These are phyloP conservation scores for Sphenodon punctatus DNA, from an alignment of 2,797 vertebrate genomes.

Conservation along the genomic window DNA sequence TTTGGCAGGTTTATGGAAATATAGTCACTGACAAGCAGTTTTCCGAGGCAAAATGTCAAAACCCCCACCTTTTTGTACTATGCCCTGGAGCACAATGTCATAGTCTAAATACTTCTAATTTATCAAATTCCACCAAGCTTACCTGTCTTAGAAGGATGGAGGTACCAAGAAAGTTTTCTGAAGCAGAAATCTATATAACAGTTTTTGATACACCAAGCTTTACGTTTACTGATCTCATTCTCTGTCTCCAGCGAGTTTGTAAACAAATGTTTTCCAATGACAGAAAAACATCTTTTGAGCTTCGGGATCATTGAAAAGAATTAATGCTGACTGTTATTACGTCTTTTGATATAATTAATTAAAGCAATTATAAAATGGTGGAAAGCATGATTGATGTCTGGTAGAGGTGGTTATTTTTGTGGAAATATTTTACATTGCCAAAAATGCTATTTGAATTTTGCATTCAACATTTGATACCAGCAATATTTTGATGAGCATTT, in stretches of 20 bases:
- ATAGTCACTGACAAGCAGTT: not conserved
- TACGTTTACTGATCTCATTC: not conserved
- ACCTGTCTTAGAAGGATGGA: not conserved
- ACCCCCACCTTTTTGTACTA: not conserved
- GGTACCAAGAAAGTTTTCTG: not conserved
- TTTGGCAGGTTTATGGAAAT: not conserved
- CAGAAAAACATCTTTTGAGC: no score
- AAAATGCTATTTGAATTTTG: no score
- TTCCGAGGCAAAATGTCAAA: not conserved
- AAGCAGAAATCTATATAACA: not conserved
- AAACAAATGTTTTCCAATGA: no score
- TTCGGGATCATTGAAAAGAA: no score
- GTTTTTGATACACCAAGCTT: not conserved
- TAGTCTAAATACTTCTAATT: slow-evolving; percentile 4
- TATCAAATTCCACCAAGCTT: slow-evolving; percentile 15
- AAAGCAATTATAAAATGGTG: no score
- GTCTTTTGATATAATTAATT: no score
- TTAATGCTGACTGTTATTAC: no score
- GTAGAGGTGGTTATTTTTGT: no score
- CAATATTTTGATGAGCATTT: no score
- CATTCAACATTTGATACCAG: no score
- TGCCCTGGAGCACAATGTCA: not conserved
- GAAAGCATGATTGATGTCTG: no score
- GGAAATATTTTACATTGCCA: no score
- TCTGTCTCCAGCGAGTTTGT: not conserved